A percentile compares a stretch with the other conserved stretches of the same genome.
These are phyloP conservation scores for Fundulus diaphanus DNA, from an alignment of 2,797 vertebrate species.

Conservation along the genomic window DNA sequence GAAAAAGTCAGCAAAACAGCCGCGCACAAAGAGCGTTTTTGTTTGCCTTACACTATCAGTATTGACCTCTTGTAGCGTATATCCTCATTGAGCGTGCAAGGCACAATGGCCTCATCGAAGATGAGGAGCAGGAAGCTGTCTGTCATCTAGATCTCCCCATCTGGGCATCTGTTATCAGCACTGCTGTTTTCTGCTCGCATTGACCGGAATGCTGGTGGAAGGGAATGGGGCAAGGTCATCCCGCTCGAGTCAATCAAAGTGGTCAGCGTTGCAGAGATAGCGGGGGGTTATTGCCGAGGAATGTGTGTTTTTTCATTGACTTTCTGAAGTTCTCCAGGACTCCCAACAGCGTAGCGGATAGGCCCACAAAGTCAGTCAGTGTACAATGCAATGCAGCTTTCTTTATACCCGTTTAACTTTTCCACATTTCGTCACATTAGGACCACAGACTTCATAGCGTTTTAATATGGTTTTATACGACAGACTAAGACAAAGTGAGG, in stretches of 20 bases:
- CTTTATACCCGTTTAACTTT: background rate
- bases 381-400: background rate
- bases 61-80: conserved; percentile 76
- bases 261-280: conserved; percentile 72
- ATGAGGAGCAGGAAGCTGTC: conserved; percentile 76
- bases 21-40: conserved; percentile 77
- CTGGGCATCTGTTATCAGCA: conserved; percentile 70
- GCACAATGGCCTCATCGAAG: conserved; percentile 74
- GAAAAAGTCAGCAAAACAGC: conserved; percentile 66
- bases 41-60: conserved; percentile 75
- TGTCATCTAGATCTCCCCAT: conserved; percentile 69
- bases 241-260: conserved; percentile 75
- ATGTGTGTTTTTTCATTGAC: conserved; percentile 53
- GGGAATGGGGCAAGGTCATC: conserved; percentile 77
- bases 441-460: background rate
- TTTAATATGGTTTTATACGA: background rate
- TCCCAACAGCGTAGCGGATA: conserved; percentile 35
- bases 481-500: background rate
- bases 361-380: conserved; percentile 8
- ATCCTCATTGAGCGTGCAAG: conserved; percentile 72
- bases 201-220: conserved; percentile 69
- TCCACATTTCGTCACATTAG: background rate
- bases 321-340: conserved; percentile 51
- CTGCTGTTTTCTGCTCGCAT: conserved; percentile 69
- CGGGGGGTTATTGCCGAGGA: conserved; percentile 62